phyloP scores from a whole-genome alignment of 2,113 vertebrate species.

The Pitta sordida region DNA sequence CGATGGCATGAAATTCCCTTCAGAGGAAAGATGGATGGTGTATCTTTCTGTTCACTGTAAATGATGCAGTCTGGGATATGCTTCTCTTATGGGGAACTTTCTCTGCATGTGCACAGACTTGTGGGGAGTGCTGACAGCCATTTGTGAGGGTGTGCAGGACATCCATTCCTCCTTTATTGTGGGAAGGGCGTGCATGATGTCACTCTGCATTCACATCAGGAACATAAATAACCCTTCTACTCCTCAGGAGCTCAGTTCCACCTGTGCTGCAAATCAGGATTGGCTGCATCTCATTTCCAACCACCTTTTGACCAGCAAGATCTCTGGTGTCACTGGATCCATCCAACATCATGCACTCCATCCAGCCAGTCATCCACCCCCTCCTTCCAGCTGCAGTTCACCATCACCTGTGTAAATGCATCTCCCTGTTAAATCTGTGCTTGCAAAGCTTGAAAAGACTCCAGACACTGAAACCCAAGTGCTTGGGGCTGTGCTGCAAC shows the following conservation, averaged over 20 bases:
- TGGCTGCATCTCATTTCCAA: neutral
- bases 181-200: neutral
- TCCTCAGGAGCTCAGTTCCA: neutral
- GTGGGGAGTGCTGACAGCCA: neutral
- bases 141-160: neutral
- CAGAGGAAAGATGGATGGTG: neutral
- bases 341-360: rapidly evolving
- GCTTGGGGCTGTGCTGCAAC: neutral
- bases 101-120: neutral
- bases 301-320: neutral
- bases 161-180: neutral
- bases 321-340: neutral
- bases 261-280: neutral
- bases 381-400: neutral
- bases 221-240: neutral
- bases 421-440: rapidly evolving
- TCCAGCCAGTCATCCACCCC: neutral
- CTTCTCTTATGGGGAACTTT: neutral
- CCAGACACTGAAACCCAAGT: neutral
- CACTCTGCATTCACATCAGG: neutral
- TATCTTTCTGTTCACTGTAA: neutral
- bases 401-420: neutral
- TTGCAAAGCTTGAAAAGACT: neutral
- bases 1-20: neutral
- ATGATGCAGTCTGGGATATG: neutral